These are phyloP conservation scores for Caenorhabditis zanzibari DNA, from an alignment of 2,888 invertebrate genomes.

Conservation along the genomic window DNA sequence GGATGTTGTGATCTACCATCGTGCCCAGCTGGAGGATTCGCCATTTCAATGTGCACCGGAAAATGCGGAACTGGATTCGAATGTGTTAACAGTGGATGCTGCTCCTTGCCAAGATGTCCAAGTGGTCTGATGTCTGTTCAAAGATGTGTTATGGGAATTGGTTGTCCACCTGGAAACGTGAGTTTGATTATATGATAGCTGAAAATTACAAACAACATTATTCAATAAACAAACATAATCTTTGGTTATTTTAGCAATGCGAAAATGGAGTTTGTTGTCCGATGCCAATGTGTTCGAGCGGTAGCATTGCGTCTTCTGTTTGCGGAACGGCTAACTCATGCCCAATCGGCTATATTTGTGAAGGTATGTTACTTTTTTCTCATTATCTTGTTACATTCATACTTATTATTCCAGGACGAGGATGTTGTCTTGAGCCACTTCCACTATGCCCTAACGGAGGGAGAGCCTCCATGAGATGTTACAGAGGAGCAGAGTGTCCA, in stretches of 20 bases:
- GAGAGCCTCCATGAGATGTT: conserved; percentile 77
- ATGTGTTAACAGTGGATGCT: conserved; percentile 78
- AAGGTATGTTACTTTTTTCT: conserved; percentile 62
- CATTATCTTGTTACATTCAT: background rate
- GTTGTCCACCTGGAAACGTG: conserved; percentile 74
- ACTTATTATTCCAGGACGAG: conserved; percentile 62
- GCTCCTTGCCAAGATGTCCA: conserved; percentile 80
- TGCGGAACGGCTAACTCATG: conserved; percentile 81
- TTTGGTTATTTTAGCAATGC: conserved; percentile 74
- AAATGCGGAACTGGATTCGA: conserved; percentile 75
- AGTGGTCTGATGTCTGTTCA: conserved; percentile 75
- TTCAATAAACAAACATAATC: conserved; percentile 2
- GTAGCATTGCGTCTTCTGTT: conserved; percentile 76
- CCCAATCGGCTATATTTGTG: conserved; percentile 80
- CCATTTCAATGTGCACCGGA: conserved; percentile 70
- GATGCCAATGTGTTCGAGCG: conserved; percentile 78
- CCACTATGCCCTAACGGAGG: conserved; percentile 82
- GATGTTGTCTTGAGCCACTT: conserved; percentile 82
- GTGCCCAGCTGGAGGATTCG: conserved; percentile 73
- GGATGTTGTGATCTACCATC: conserved; percentile 78
- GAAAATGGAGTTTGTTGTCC: conserved; percentile 81
- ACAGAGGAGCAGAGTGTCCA: conserved; percentile 80
- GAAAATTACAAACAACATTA: background rate
- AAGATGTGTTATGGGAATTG: conserved; percentile 76
- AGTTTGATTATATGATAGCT: conserved; percentile 8